phyloP scores from a whole-genome alignment of 2,888 invertebrate genomes.

The Caenorhabditis sp. region DNA sequence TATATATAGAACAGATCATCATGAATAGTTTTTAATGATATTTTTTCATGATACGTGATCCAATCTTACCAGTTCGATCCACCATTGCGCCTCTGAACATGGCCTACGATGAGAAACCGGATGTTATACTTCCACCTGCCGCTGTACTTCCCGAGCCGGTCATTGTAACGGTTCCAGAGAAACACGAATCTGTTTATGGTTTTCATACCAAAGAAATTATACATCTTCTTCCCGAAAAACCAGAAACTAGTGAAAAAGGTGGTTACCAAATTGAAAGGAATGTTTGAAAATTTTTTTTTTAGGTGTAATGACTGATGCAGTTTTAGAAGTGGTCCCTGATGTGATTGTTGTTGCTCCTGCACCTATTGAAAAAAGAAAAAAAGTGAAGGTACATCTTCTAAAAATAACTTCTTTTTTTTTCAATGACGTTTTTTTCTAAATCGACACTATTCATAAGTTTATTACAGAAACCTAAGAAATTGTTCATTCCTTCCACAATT shows the following conservation, averaged over 20 bases:
- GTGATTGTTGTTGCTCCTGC: slow-evolving; percentile 8
- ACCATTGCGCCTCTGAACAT: slow-evolving; percentile 15
- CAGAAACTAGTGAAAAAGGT: slow-evolving; percentile 34
- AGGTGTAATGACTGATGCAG: slow-evolving; percentile 38
- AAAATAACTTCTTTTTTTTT: no score
- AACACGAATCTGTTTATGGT: slow-evolving; percentile 38
- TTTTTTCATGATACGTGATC: slow-evolving; percentile 29
- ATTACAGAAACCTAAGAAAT: slow-evolving; percentile 29
- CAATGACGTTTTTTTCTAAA: neutral
- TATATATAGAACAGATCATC: no score
- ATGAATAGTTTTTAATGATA: neutral
- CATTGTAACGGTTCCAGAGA: slow-evolving; percentile 37
- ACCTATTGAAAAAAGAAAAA: slow-evolving; percentile 27
- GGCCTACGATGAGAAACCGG: slow-evolving; percentile 27
- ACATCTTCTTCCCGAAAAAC: slow-evolving; percentile 33
- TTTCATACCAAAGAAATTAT: slow-evolving; percentile 45
- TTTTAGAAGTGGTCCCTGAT: slow-evolving; percentile 1
- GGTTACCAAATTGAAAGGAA: no score
- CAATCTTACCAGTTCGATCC: slow-evolving; percentile 11
- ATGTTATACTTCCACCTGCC: slow-evolving; percentile 21
- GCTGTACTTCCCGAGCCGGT: slow-evolving; percentile 38
- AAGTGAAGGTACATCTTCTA: slow-evolving; percentile 10
- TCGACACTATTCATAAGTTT: neutral
- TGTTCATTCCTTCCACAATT: slow-evolving; percentile 35
- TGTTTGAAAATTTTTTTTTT: neutral